Base-by-base conservation (phyloP, 2,888 invertebrate genomes). In the Rosalia funebris region DNA sequence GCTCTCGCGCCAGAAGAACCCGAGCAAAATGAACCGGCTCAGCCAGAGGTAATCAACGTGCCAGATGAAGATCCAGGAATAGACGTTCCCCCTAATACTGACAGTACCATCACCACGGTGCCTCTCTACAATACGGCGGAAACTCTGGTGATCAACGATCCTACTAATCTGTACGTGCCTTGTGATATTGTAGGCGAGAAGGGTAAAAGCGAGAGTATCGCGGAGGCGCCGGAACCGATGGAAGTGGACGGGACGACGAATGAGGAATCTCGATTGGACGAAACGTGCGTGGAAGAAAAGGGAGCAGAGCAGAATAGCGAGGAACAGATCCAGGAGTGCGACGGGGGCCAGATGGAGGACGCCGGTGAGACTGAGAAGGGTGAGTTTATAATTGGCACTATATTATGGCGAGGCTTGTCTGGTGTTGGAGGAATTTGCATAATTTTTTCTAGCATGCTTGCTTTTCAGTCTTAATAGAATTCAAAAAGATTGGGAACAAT, bases 241-340 rank as follows among this genome's bases (percentile, higher is more conserved):
- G 73, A 73, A 55, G 69, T 71, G 5, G 72, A 70, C 57, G 70
- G 65, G 7, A 31, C 41, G 39, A n/a, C 5, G 9, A 15, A 47
- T 5, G 41, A 12, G 14, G 31, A 58, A 34, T 10, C 12, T 7
- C 15, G 47, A 9, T 45, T 7, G n/a, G 63, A 50, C 11, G 37
- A 36, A 5, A 15, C 25, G n/a, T 11, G 20, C 7, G 19, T 20
- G 9, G 39, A 25, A 10, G 17, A 31, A 9, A 46, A 47, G 16
- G 25, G 14, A 25, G 11, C 11, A 15, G 14, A 48, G 14, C 19
- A 46, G 11, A 25, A 25, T 7, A 11, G 11, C 25, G 32, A 10
- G 4, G 17, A 20, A 7, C 2, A 9, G 44, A 34, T 14, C 16
- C 16, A 45, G 10, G 45, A 19, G 11, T 25, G 25, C 9, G 25